phyloP scores from a whole-genome alignment of 2,797 vertebrate genomes.

The Sebastes nivosus region DNA sequence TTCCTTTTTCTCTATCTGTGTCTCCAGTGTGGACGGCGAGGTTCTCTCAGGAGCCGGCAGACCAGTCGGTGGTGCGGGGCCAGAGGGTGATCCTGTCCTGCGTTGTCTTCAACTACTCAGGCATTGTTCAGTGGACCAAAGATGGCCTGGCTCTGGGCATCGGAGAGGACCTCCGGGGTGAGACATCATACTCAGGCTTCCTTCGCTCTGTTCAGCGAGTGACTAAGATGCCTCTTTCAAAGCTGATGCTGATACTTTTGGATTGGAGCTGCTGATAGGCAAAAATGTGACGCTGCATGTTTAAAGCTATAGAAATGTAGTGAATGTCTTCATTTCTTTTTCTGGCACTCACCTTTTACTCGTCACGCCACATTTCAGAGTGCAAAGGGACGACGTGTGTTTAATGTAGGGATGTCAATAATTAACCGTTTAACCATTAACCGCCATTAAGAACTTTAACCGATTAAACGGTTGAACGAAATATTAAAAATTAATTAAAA shows the following conservation, averaged over 20 bases:
- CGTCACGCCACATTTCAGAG: background rate
- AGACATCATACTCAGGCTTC: constrained; percentile 52
- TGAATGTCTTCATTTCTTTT: background rate
- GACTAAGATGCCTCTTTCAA: constrained; percentile 26
- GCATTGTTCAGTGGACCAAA: constrained; percentile 98
- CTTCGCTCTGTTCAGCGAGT: constrained; percentile 15
- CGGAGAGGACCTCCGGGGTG: constrained; percentile 92
- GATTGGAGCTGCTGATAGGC: constrained; percentile 35
- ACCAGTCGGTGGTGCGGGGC: constrained; percentile 94
- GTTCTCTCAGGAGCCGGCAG: constrained; percentile 94
- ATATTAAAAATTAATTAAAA: too few relatives aligned
- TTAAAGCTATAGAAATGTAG: background rate
- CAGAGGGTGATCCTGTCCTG: constrained; percentile 91
- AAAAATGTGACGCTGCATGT: background rate
- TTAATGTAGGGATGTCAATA: background rate
- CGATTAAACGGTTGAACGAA: too few relatives aligned
- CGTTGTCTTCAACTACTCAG: constrained; percentile 95
- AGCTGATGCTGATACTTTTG: constrained; percentile 46
- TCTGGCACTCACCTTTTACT: background rate
- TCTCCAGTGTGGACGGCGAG: constrained; percentile 84
- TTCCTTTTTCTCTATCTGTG: background rate
- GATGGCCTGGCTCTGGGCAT: constrained; percentile 94
- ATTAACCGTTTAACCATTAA: too few relatives aligned
- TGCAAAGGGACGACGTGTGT: background rate
- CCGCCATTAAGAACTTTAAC: too few relatives aligned